Evolutionary conservation across 2,888 invertebrate species (phyloP), one percentile per base, ranked within the genome.

Genomic region (Epistrophella euchroma): DNA sequence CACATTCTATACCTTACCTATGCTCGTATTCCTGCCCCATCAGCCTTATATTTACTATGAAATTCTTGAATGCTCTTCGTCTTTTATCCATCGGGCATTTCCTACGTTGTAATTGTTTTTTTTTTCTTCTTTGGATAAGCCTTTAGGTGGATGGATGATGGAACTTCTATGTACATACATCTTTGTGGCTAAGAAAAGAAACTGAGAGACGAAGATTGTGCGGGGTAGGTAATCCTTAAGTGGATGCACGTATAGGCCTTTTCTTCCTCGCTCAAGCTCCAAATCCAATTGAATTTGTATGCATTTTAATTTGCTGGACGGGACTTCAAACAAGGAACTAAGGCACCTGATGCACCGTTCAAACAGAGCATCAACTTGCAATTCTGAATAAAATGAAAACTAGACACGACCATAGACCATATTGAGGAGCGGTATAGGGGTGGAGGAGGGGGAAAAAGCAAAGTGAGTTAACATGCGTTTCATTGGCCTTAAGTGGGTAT

Each of bases 171-270:
- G 28, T 28, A 28, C 0, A 0, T 32, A 32, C 32, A 40, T 58
- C 68, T 68, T 32, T 60, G 32, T 62, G 43, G 25, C 22, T 37
- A 4, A 56, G n/a, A 2, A 73, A 55, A 22, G 71, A 45, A 13
- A 45, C 28, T 6, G 19, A 58, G 3, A 25, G 32, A 43, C 55
- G 28, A 47, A 47, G 73, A 60, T 40, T 79, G 70, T 70, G 64
- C 32, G 25, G 64, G n/a, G n/a, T n/a, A 19, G 37, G 56, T 22
- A 76, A 76, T 50, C 75, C 75, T 71, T 81, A 77, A 77, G 77
- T 82, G 72, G 52, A 77, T 72, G 47, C 71, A 82, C 82, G 82
- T 81, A 35, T n/a, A 66, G 71, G 66, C 66, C 76, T 47, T 47
- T 47, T 76, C 66, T 22, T 50, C 47, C 17, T 28, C 15, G 4